Evolutionary conservation across 2,888 invertebrate genomes (phyloP).

Genomic region (Plusia festucae): DNA sequence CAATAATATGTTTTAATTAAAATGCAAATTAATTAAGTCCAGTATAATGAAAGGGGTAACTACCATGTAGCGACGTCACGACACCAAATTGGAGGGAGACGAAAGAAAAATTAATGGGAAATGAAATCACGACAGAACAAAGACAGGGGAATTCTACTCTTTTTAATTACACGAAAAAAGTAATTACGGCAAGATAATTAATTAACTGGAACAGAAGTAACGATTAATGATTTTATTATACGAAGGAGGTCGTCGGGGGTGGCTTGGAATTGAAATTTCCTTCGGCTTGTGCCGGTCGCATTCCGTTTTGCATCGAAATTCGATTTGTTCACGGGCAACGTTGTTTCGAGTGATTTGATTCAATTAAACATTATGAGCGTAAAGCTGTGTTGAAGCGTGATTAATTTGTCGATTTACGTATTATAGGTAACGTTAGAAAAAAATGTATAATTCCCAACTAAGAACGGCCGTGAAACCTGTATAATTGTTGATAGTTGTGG

Average conservation of each 20-base stretch:
- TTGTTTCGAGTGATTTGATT: constrained; percentile 81
- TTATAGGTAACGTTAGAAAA: constrained; percentile 55
- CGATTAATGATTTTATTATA: constrained; percentile 90
- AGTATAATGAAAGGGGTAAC: constrained; percentile 87
- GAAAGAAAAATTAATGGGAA: constrained; percentile 89
- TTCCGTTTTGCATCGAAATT: constrained; percentile 79
- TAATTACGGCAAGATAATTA: constrained; percentile 89
- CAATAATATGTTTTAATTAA: constrained; percentile 87
- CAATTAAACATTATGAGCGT: constrained; percentile 78
- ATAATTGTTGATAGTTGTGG: constrained; percentile 41
- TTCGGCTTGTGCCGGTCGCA: constrained; percentile 72
- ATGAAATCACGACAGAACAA: constrained; percentile 89
- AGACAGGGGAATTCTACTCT: constrained; percentile 89
- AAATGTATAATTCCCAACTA: constrained; percentile 42
- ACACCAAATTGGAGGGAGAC: constrained; percentile 90
- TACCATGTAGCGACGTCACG: constrained; percentile 85
- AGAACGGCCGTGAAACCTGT: constrained; percentile 53
- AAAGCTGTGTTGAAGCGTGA: constrained; percentile 67
- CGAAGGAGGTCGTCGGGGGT: constrained; percentile 85
- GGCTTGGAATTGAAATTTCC: constrained; percentile 83
- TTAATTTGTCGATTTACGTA: constrained; percentile 66
- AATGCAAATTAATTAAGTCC: constrained; percentile 88
- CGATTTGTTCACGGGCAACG: constrained; percentile 77
- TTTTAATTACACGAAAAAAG: constrained; percentile 90
- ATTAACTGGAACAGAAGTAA: constrained; percentile 90